Evolutionary conservation across 2,797 vertebrate genomes (phyloP), one percentile per base, ranked within the genome.

Genomic region (Lindbergichthys nudifrons): DNA sequence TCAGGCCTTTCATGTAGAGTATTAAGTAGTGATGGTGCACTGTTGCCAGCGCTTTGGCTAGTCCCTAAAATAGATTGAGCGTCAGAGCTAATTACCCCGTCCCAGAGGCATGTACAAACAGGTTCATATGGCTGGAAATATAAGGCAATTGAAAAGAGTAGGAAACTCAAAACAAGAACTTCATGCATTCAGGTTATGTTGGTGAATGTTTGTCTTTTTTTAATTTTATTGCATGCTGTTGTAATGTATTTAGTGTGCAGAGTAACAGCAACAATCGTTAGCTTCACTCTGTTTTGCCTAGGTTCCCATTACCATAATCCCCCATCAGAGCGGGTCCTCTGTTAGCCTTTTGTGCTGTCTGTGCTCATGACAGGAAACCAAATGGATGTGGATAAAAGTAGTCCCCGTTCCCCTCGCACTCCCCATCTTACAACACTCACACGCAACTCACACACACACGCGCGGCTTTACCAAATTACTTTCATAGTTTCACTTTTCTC

Each of bases 221-320:
- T 8, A n/a, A n/a, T n/a, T 36, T 1, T 1, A 26, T 26, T 9
- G 21, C 30, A 36, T 73, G 60, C 70, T 70, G 53, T 68, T 72
- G 52, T 73, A 71, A 66, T 62, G 46, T 36, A 56, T 73, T 78
- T 59, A 46, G 56, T 58, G 52, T 50, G 62, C 52, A 51, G 67
- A 45, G 47, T 48, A 67, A 83, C 53, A 8, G 64, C 30, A 58
- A 14, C 45, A 3, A n/a, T 64, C 26, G 70, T 67, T 72, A 48
- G 76, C 67, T 77, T 85, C 67, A 69, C 77, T 68, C 41, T n/a
- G 65, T 86, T 89, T 85, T 67, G 81, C 83, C 79, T 59, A 74
- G 73, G 83, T 79, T 41, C 16, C 68, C 67, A 81, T 93, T 91
- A 83, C 83, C 85, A 91, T 91, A 93, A 93, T 88, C 88, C 90